Percentiles rank a stretch among this genome's conserved stretches.
Conservation (phyloP, 2,113 vertebrate genomes). For the Rafetus swinhoei region DNA sequence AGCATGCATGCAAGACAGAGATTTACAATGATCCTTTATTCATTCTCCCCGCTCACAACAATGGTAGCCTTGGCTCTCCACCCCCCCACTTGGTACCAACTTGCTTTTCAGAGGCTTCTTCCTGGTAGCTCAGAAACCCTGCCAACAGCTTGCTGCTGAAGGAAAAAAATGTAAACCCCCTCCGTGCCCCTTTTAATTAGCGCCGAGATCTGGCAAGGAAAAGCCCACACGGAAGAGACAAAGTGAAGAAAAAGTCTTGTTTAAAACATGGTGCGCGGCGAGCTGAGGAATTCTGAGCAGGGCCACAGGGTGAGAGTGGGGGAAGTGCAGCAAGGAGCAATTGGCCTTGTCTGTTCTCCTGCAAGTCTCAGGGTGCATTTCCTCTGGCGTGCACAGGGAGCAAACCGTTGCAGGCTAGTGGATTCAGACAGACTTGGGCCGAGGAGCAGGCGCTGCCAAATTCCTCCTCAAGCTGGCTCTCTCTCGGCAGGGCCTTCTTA, state of each 20-base stretch:
- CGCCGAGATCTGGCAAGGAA: conserved; percentile 59
- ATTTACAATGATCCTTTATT: conserved; percentile 21
- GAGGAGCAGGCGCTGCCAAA: conserved; percentile 23
- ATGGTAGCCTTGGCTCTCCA: conserved; percentile 32
- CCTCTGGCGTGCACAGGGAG: conserved; percentile 8
- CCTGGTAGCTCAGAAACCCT: conserved; percentile 61
- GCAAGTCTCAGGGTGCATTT: conserved; percentile 34
- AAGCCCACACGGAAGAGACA: conserved; percentile 48
- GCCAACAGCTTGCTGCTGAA: conserved; percentile 66
- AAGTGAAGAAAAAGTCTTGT: conserved; percentile 56
- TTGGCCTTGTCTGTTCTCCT: conserved; percentile 50
- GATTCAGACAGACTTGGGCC: background rate
- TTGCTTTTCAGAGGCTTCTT: conserved; percentile 57
- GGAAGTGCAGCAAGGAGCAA: background rate
- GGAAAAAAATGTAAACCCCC: conserved; percentile 43
- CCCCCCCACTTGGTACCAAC: conserved; percentile 35
- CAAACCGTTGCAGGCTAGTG: conserved; percentile 3
- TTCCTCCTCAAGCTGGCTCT: background rate
- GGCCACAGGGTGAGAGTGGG: background rate
- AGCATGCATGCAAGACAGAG: background rate
- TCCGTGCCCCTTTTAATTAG: conserved; percentile 75
- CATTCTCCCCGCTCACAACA: conserved; percentile 1
- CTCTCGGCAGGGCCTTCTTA: conserved; percentile 45
- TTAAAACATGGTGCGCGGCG: conserved; percentile 35
- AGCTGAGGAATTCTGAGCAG: background rate